Percentiles rank a stretch among this genome's conserved stretches.
phyloP scores from a whole-genome alignment of 2,113 vertebrate genomes.

The Rattus rattus region DNA sequence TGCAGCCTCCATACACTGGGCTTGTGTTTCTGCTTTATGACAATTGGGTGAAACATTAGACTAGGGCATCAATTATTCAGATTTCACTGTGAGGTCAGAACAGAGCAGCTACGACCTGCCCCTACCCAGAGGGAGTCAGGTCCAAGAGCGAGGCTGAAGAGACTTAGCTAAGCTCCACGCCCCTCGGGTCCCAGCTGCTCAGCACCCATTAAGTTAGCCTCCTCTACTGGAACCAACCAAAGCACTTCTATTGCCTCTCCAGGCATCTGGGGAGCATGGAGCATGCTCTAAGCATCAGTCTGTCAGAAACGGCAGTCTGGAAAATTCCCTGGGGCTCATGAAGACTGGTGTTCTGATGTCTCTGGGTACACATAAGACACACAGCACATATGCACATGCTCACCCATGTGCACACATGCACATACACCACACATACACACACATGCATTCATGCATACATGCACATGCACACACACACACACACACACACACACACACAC shows the following conservation, averaged over 20 bases:
- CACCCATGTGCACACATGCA: not conserved
- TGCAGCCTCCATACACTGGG: slow-evolving; percentile 70
- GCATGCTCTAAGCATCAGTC: not conserved
- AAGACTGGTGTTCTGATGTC: too few relatives aligned
- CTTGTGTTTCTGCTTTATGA: slow-evolving; percentile 78
- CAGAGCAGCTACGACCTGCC: not conserved
- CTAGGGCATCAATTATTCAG: slow-evolving; percentile 78
- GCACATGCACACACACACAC: not conserved
- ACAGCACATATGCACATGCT: too few relatives aligned
- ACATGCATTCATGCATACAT: not conserved
- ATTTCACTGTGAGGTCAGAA: slow-evolving; percentile 62
- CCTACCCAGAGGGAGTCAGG: slow-evolving; percentile 15
- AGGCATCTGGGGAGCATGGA: not conserved
- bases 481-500: not conserved
- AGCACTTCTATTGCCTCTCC: not conserved
- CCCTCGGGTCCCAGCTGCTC: not conserved
- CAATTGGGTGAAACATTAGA: slow-evolving; percentile 78
- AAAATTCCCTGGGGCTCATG: not conserved
- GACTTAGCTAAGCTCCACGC: not conserved
- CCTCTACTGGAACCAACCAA: not conserved
- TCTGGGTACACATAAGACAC: not conserved
- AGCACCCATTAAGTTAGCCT: not conserved
- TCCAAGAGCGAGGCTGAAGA: not conserved
- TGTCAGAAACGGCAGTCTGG: not conserved
- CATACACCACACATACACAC: too few relatives aligned